Conservation (phyloP, 2,888 invertebrate species). For the Drosophila setosimentum region DNA sequence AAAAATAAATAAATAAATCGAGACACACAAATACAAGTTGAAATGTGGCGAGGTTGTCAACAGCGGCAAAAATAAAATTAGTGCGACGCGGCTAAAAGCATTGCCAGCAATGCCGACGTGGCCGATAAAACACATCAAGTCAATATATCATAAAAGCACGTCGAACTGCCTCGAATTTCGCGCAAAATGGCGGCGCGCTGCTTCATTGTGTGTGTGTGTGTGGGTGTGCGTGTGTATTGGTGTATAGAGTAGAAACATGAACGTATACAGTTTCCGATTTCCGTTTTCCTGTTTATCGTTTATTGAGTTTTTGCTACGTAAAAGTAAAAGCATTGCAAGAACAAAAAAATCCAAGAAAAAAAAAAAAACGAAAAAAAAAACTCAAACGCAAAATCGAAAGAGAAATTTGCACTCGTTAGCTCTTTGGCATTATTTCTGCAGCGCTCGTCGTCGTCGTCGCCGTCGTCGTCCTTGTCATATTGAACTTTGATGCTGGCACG, state of each 20-base stretch:
- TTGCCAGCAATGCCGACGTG: slow-evolving; percentile 50
- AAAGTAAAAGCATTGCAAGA: slow-evolving; percentile 70
- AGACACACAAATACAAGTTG: slow-evolving; percentile 31
- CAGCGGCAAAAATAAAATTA: slow-evolving; percentile 72
- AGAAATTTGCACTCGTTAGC: slow-evolving; percentile 80
- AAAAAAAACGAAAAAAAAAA: slow-evolving; percentile 26
- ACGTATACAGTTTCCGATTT: slow-evolving; percentile 81
- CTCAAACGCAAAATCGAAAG: slow-evolving; percentile 51
- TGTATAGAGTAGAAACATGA: slow-evolving; percentile 64
- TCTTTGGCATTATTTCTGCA: slow-evolving; percentile 50
- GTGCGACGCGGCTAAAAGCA: slow-evolving; percentile 69
- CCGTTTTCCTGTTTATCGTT: slow-evolving; percentile 83
- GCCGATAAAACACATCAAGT: slow-evolving; percentile 74
- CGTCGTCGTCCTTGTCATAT: slow-evolving; percentile 56
- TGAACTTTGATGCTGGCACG: slow-evolving; percentile 80
- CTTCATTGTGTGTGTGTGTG: slow-evolving; percentile 13
- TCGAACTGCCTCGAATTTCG: slow-evolving; percentile 62
- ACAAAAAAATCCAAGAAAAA: slow-evolving; percentile 13
- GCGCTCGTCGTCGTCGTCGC: slow-evolving; percentile 3
- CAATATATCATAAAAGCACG: slow-evolving; percentile 80
- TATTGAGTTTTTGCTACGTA: slow-evolving; percentile 77
- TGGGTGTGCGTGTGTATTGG: neutral
- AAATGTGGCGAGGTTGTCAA: slow-evolving; percentile 47
- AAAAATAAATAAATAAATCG: slow-evolving; percentile 6
- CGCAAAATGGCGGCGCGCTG: slow-evolving; percentile 57